Conservation (phyloP, 2,797 vertebrate genomes). For the Arctocebus calabarensis region DNA sequence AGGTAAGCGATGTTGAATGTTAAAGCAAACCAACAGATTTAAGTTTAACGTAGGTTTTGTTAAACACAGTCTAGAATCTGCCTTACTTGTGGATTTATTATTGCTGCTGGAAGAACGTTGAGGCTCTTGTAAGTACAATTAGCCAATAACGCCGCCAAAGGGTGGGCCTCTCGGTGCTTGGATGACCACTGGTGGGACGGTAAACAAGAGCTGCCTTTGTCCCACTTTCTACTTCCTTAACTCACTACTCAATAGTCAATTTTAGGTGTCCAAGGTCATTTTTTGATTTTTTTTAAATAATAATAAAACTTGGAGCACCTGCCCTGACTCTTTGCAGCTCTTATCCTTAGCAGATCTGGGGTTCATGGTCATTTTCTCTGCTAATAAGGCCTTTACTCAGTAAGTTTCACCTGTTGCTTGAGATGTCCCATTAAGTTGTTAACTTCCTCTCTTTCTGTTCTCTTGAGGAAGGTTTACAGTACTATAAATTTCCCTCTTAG, state of each 20-base stretch:
- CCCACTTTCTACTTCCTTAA: neutral
- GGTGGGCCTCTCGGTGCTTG: neutral
- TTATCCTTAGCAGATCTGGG: neutral
- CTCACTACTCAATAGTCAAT: neutral
- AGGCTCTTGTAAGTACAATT: neutral
- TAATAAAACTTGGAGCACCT: neutral
- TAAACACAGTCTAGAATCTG: neutral
- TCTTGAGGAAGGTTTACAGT: too few species aligned
- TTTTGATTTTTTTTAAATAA: neutral
- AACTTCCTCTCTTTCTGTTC: too few species aligned
- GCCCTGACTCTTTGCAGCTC: neutral
- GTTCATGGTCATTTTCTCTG: neutral
- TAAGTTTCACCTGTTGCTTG: neutral
- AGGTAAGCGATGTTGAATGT: neutral
- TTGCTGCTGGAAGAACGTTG: neutral
- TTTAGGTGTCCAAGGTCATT: neutral
- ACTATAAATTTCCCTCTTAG: too few species aligned
- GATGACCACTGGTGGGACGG: neutral
- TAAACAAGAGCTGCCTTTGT: neutral
- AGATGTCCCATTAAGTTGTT: too few species aligned
- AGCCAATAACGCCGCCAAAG: neutral
- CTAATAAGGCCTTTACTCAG: accelerated
- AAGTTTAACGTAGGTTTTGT: neutral
- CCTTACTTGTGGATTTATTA: neutral
- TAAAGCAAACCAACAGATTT: neutral